Conservation (phyloP, 2,888 invertebrate species). For the Microctonus brassicae region DNA sequence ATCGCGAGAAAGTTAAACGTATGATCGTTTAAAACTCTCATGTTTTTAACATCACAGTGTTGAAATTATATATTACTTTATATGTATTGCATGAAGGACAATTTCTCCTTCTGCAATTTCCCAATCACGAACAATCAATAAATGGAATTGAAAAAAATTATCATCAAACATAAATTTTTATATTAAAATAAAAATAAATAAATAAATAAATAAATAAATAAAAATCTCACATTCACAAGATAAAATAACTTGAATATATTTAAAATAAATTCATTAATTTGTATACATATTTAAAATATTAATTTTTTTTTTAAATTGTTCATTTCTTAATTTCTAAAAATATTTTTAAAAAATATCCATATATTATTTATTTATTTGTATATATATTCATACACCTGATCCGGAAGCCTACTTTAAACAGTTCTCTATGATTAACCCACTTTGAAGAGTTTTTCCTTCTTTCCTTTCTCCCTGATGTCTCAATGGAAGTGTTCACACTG, state of each 20-base stretch:
- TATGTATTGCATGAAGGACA: background rate
- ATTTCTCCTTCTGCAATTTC: constrained; percentile 46
- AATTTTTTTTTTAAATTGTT: background rate
- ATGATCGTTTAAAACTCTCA: constrained; percentile 10
- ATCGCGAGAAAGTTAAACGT: constrained; percentile 13
- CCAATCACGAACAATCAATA: constrained; percentile 38
- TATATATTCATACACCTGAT: constrained; percentile 14
- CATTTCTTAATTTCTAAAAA: constrained; percentile 31
- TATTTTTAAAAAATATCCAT: background rate
- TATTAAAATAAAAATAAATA: background rate
- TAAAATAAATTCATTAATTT: background rate
- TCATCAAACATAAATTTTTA: background rate
- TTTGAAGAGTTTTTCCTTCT: constrained; percentile 47
- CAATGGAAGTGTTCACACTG: constrained; percentile 20
- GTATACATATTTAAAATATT: background rate
- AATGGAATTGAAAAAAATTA: background rate
- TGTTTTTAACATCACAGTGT: constrained; percentile 25
- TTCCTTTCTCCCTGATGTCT: constrained; percentile 24
- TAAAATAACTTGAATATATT: background rate
- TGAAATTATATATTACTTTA: background rate
- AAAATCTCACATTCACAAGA: background rate
- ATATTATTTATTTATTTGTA: no score
- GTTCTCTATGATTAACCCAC: constrained; percentile 55
- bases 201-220: background rate
- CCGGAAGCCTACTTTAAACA: constrained; percentile 48